Evolutionary conservation across 2,888 invertebrate genomes (phyloP).

Genomic region (Cistogaster globosa): DNA sequence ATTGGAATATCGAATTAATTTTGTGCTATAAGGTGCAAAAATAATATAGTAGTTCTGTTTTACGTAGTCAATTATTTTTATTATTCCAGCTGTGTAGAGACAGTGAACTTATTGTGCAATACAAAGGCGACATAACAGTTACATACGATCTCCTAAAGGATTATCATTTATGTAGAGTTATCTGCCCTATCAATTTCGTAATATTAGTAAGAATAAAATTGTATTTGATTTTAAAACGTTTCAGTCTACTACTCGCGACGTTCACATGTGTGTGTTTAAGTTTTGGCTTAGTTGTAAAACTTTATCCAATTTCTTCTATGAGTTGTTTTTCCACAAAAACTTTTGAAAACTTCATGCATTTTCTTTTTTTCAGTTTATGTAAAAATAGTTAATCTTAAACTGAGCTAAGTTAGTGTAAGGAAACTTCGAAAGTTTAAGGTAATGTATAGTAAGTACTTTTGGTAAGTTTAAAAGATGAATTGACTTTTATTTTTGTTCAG

Average conservation of each 20-base stretch:
- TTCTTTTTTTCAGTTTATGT: not conserved
- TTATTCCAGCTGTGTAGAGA: no score
- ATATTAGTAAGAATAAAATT: no score
- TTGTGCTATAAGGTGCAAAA: no score
- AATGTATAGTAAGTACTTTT: conserved; percentile 4
- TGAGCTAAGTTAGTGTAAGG: conserved; percentile 40
- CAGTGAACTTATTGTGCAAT: no score
- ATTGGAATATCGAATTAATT: no score
- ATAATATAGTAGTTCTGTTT: no score
- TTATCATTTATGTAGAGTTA: no score
- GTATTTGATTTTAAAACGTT: not conserved
- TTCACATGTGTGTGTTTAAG: not conserved
- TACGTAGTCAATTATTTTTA: no score
- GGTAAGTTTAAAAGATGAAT: conserved; percentile 46
- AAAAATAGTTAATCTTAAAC: conserved; percentile 35
- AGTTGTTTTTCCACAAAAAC: conserved; percentile 39
- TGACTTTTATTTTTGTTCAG: conserved; percentile 42
- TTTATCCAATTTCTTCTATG: not conserved
- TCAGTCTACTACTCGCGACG: not conserved
- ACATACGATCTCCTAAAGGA: no score
- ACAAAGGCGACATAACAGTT: no score
- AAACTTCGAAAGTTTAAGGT: conserved; percentile 23
- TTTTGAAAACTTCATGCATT: conserved; percentile 45
- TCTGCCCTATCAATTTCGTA: no score
- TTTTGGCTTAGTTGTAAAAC: conserved; percentile 25